Base-by-base conservation (phyloP, 1,140 invertebrate species). In the Dendrolimus punctatus region DNA sequence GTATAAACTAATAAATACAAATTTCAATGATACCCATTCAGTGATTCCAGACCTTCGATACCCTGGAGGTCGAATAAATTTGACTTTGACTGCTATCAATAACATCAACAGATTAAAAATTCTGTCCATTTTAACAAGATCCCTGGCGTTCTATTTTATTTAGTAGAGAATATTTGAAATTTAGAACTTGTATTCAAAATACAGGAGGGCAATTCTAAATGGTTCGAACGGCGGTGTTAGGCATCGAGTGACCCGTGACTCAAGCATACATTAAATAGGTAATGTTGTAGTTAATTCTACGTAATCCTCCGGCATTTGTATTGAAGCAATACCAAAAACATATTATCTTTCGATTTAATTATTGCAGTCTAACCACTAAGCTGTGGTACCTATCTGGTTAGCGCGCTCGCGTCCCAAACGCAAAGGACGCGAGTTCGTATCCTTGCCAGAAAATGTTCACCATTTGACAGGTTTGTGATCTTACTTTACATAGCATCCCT, bases 261-360 rank as follows among this genome's bases (percentile, higher is more conserved):
- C 70, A 70, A 71, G 70, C 68, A 78, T 85, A 68, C 68, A 78
- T 85, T 81, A 82, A 85, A 82, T 85, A 76, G 62, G 69, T 80
- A 80, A 85, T 81, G 67, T 48, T 44, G 64, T 23, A 23, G 23
- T 23, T 23, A 23, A 62, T 61, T 54, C 67, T 48, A 64, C 68
- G 73, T 73, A 72, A 74, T 57, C 58, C 58, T 62, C 46, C 49
- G 50, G 50, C 48, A 67, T 69, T 66, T 61, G 68, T 71, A 71
- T 71, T 53, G 58, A 67, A 66, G 65, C 58, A 60, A 58, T 56
- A 51, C 53, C 23, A 23, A 23, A 23, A 23, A 23, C 23, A 23
- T 23, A 23, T 23, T 23, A 23, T 23, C 23, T 23, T 23, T 23
- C 23, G 23, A 2, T 23, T 23, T 23, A 23, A 23, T 23, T 3